phyloP scores from a whole-genome alignment of 2,888 invertebrate species.

The Hydroisotoma schaefferi region DNA sequence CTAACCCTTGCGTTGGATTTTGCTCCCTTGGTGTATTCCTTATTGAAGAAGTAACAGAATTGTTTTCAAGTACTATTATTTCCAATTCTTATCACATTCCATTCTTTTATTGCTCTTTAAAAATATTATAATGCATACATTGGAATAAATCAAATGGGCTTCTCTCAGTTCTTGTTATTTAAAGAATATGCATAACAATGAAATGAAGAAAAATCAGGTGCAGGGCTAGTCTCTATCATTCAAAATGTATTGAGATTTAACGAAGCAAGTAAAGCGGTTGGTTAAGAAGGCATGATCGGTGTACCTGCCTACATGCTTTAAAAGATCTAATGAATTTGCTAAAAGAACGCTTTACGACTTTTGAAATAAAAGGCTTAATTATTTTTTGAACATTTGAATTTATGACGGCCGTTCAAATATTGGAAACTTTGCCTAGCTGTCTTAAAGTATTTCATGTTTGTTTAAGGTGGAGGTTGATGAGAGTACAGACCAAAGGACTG shows the following conservation, averaged over 20 bases:
- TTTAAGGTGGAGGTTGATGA: slow-evolving; percentile 18
- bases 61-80: neutral
- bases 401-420: neutral
- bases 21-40: no score
- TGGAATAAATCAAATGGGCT: slow-evolving; percentile 29
- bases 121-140: slow-evolving; percentile 25
- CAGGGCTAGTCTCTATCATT: slow-evolving; percentile 10
- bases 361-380: slow-evolving; percentile 42
- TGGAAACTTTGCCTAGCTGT: slow-evolving; percentile 13
- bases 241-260: neutral
- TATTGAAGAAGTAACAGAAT: slow-evolving; percentile 24
- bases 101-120: slow-evolving; percentile 32
- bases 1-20: no score
- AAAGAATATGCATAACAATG: neutral
- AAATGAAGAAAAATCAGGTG: slow-evolving; percentile 9
- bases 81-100: slow-evolving; percentile 42
- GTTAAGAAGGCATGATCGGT: no score
- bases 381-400: slow-evolving; percentile 16
- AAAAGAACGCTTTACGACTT: slow-evolving; percentile 32
- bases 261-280: neutral
- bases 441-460: slow-evolving; percentile 35
- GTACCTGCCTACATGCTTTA: no score
- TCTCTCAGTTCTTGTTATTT: no score
- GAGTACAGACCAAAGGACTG: no score
- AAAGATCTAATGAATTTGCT: slow-evolving; percentile 9